Base-by-base conservation (phyloP, 1,140 invertebrate species). In the Meteorus sp. region DNA sequence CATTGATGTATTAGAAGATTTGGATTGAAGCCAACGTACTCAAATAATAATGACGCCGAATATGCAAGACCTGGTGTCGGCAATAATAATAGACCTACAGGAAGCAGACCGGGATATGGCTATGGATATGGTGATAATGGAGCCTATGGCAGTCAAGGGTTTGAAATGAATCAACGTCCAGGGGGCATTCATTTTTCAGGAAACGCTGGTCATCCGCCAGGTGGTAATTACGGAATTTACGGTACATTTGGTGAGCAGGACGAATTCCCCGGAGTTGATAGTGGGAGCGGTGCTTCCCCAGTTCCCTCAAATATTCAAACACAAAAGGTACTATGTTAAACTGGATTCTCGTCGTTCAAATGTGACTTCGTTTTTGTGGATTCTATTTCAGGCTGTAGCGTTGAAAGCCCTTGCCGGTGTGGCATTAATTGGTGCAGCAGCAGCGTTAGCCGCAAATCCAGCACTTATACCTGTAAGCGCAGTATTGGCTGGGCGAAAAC, bases 341-440 rank as follows among this genome's bases (percentile, higher is more conserved):
- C 55, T 51, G 59, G 17, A 35, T 33, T 33, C 11, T 39, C 20
- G 13, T 45, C 27, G 9, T 50, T 57, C 11, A 35, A 35, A 2
- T 11, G 13, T 35, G 2, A 20, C n/a, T 19, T 6, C 27, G 37
- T 22, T 31, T 57, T 15, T 47, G 22, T 5, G n/a, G 37, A 19
- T 20, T 37, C 4, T 11, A 19, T 31, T 27, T 45, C 67, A 84
- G 82, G 78, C 74, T 3, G 72, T 83, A 22, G 80, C 81, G 41
- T 68, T 85, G 22, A 91, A 90, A 75, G 89, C 90, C 0, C 74
- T 92, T 59, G 89, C 89, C 7, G 90, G 89, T 27, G 84, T 91
- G 7, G 89, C 90, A 1, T 76, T 92, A 7, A 80, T 92, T 22
- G 90, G 90, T 17, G 89, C 89, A 4, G 89, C 89, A 0, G 89